Evolutionary conservation across 2,888 invertebrate genomes (phyloP), one percentile per base, ranked within the genome.

Genomic region (Crocallis elinguaria): DNA sequence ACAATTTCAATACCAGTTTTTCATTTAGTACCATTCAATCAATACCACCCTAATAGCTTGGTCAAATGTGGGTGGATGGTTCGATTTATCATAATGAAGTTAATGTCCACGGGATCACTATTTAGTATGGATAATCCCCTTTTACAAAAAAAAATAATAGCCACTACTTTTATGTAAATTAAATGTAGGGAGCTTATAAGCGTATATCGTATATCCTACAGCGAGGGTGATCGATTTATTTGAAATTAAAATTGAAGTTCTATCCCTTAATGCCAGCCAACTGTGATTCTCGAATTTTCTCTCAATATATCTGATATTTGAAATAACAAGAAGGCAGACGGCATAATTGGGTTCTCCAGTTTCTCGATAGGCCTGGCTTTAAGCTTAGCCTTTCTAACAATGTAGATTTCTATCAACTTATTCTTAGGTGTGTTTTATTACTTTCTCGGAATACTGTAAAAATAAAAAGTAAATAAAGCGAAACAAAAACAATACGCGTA

Each of bases 111-210:
- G 84, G 83, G 88, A 84, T 78, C 78, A 78, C 82, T 85, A 84
- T 81, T 86, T 80, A 83, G 81, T 77, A 73, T 66, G 71, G 80
- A 83, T 88, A 88, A 89, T 85, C 88, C 84, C 83, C 84, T 82
- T 85, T 83, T 82, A 88, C 81, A 88, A 82, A 88, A 89, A 89
- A 87, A n/a, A 87, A 80, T 81, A 84, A 86, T 85, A 66, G 79
- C 71, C 66, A 62, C 73, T 72, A 82, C 83, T 84, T 82, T 88
- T 84, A 89, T 89, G 86, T 88, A 88, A 88, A 89, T 90, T 81
- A 83, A 87, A 85, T 82, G 79, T 77, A 79, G 79, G 87, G 86
- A 78, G 77, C 77, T 75, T 72, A 71, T 75, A 76, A 72, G 68
- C 67, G 49, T 71, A 73, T 76, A 37, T 36, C 36, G 25, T 42